phyloP scores from a whole-genome alignment of 2,888 invertebrate species.

The Mimas tiliae region DNA sequence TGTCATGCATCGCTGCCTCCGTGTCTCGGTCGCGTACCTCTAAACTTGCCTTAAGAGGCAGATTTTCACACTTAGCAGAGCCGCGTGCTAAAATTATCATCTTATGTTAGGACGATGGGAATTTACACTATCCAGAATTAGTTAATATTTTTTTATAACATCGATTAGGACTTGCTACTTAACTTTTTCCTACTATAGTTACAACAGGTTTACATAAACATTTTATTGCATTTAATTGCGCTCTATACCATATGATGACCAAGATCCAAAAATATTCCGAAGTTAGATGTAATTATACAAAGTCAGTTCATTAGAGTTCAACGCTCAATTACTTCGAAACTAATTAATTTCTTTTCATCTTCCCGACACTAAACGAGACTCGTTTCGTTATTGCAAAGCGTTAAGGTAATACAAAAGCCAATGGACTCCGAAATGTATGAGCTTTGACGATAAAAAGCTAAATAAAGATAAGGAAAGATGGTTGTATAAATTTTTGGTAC shows the following conservation, averaged over 20 bases:
- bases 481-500: neutral
- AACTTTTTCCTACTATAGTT: no score
- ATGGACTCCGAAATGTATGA: slow-evolving; percentile 19
- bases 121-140: no score
- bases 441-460: slow-evolving; percentile 15
- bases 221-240: neutral
- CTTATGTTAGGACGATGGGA: no score
- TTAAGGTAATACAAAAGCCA: slow-evolving; percentile 14
- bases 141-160: no score
- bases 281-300: slow-evolving; percentile 4
- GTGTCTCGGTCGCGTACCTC: no score
- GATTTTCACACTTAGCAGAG: no score
- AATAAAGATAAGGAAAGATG: slow-evolving; percentile 13
- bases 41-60: no score
- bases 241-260: neutral
- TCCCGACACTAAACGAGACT: neutral
- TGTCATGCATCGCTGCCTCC: no score
- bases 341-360: slow-evolving; percentile 15
- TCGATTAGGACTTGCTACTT: no score
- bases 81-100: no score
- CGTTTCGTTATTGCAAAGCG: slow-evolving; percentile 9
- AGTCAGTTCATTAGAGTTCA: slow-evolving; percentile 3
- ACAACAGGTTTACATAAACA: neutral
- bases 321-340: neutral
- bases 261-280: neutral